Conservation (phyloP, 2,113 vertebrate genomes). For the Ascaphus truei region DNA sequence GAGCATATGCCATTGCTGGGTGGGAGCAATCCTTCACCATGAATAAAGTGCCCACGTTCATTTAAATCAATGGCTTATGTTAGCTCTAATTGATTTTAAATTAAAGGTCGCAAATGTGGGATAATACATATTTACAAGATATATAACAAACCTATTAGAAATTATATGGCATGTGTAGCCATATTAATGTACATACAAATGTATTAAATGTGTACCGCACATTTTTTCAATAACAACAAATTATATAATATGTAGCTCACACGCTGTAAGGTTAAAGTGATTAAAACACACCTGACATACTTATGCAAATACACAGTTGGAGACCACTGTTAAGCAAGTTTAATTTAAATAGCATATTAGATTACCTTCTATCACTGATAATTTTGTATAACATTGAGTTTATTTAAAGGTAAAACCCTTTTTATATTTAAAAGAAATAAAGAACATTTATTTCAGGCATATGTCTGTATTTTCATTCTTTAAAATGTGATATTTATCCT, state of each 20-base stretch:
- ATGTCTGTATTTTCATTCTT: no score
- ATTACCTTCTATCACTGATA: not conserved
- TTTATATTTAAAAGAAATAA: no score
- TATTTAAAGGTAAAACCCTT: no score
- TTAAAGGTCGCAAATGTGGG: not conserved
- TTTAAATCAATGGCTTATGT: slow-evolving; percentile 2
- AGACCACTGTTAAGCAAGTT: not conserved
- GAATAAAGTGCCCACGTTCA: not conserved
- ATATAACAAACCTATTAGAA: not conserved
- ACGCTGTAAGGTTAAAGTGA: not conserved
- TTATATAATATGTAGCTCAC: no score
- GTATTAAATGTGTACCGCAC: no score
- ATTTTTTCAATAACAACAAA: no score
- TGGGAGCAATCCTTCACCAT: not conserved
- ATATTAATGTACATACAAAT: no score
- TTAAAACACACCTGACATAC: not conserved
- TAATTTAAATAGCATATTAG: not conserved
- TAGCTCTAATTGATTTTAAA: not conserved
- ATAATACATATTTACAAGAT: not conserved
- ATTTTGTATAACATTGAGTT: no score
- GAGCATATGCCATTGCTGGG: not conserved
- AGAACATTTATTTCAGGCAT: no score
- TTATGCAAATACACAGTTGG: not conserved
- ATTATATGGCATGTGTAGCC: no score
- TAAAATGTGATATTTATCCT: no score